These are phyloP conservation scores for Chiroxiphia lanceolata DNA, from an alignment of 2,797 vertebrate species.

Conservation along the genomic window DNA sequence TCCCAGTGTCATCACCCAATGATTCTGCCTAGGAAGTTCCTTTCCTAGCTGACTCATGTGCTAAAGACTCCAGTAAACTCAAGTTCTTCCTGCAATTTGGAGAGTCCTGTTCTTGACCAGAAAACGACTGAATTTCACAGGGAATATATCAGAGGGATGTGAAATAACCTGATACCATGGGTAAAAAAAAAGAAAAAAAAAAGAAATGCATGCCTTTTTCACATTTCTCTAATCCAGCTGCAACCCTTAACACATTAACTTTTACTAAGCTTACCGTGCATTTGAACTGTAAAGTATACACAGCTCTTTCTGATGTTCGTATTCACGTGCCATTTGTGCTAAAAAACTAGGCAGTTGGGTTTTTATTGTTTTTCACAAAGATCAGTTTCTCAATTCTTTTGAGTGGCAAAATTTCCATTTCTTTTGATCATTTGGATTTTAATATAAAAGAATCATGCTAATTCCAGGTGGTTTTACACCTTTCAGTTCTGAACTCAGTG, in stretches of 20 bases:
- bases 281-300: neutral
- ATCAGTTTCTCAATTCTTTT: neutral
- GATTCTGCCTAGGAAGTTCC: neutral
- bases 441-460: neutral
- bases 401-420: constrained; percentile 6
- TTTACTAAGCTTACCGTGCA: neutral
- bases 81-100: neutral
- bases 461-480: neutral
- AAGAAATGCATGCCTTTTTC: neutral
- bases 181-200: neutral
- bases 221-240: neutral
- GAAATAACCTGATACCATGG: accelerated
- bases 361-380: neutral
- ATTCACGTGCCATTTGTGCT: neutral
- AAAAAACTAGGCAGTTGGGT: neutral
- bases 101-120: neutral
- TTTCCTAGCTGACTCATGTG: neutral
- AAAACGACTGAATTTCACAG: neutral
- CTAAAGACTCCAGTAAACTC: neutral
- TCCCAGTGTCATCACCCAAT: neutral
- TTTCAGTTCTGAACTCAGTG: neutral
- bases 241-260: neutral
- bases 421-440: neutral
- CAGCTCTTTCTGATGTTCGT: neutral
- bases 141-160: neutral